These are phyloP conservation scores for Saccostrea cuccullata DNA, from an alignment of 1,140 invertebrate genomes.

Conservation along the genomic window DNA sequence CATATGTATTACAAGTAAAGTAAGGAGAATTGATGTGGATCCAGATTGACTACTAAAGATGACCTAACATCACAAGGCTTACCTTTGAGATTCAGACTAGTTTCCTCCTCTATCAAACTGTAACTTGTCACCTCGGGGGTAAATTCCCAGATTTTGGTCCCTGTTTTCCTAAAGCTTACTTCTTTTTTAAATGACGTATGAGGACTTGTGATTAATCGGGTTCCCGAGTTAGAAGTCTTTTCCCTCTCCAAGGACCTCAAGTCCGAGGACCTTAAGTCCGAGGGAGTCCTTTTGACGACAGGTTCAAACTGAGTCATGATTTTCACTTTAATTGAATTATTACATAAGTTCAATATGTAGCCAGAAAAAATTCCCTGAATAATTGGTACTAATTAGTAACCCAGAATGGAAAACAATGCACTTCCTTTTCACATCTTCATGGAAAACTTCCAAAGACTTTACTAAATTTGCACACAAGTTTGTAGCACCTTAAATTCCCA, in stretches of 20 bases:
- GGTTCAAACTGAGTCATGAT: slow-evolving; percentile 11
- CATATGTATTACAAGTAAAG: too few species aligned
- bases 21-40: too few species aligned
- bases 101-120: slow-evolving; percentile 47
- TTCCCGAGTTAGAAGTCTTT: neutral
- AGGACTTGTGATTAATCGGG: neutral
- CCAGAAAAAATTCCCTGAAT: neutral
- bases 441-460: slow-evolving; percentile 10
- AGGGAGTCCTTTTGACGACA: neutral
- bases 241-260: neutral
- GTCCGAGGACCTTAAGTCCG: neutral
- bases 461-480: neutral
- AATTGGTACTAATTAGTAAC: neutral
- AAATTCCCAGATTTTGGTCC: slow-evolving; percentile 47
- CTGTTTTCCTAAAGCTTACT: slow-evolving; percentile 14
- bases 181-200: neutral
- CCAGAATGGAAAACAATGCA: neutral
- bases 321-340: neutral
- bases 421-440: neutral
- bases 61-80: neutral
- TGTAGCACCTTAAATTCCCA: slow-evolving; percentile 12
- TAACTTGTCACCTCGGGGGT: slow-evolving; percentile 53
- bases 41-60: too few species aligned
- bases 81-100: neutral
- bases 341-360: neutral